These are phyloP conservation scores for Falco rusticolus DNA, from an alignment of 2,797 vertebrate genomes.

Conservation along the genomic window DNA sequence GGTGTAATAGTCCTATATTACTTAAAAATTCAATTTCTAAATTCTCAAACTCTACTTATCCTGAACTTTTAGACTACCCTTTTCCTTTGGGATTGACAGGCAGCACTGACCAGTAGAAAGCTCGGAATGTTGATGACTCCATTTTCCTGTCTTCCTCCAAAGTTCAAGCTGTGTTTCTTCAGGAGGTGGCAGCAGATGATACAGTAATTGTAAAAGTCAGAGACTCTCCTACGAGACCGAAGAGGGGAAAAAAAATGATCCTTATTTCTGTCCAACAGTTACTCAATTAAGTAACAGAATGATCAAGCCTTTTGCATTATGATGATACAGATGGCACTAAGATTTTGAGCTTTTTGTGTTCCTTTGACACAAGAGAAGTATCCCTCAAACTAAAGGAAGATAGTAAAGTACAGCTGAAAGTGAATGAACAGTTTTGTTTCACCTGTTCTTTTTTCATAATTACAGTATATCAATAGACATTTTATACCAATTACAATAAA, in stretches of 20 bases:
- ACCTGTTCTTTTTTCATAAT: background rate
- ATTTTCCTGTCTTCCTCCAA: background rate
- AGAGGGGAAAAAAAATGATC: background rate
- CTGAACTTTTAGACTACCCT: fast-evolving
- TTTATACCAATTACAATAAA: background rate
- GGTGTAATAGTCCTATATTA: background rate
- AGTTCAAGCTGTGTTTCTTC: constrained; percentile 36
- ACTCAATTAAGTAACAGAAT: background rate
- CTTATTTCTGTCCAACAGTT: background rate
- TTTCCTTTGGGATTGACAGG: background rate
- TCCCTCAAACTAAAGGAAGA: background rate
- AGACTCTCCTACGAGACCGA: background rate
- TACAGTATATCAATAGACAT: background rate
- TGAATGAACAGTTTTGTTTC: background rate
- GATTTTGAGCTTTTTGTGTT: background rate
- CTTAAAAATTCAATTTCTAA: background rate
- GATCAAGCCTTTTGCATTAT: background rate
- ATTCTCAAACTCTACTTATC: background rate
- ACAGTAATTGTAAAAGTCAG: background rate
- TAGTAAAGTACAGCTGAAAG: background rate
- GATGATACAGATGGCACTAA: background rate
- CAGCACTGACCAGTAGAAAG: background rate
- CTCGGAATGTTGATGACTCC: background rate
- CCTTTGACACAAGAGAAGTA: background rate
- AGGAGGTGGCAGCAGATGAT: constrained; percentile 43